Conservation (phyloP, 2,797 vertebrate species). For the Squalus acanthias region DNA sequence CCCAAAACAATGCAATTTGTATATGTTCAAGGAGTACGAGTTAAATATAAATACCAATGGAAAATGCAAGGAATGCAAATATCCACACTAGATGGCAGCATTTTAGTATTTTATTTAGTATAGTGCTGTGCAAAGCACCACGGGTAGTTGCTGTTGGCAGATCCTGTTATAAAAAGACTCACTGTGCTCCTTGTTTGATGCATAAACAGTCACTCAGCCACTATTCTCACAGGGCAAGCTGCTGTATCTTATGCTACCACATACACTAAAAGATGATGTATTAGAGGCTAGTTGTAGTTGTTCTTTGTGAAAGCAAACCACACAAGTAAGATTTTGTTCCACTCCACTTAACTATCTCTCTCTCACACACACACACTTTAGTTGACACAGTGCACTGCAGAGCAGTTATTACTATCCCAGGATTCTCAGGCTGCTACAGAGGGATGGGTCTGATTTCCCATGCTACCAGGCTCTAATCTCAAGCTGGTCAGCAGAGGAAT, state of each 20-base stretch:
- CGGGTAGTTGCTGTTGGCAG: too few species aligned
- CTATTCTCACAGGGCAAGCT: background rate
- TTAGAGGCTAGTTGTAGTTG: background rate
- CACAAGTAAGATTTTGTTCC: background rate
- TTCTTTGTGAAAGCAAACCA: background rate
- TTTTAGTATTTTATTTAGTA: background rate
- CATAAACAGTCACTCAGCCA: background rate
- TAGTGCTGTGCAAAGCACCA: background rate
- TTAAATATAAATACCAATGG: background rate
- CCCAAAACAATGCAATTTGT: background rate
- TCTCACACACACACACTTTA: too few species aligned
- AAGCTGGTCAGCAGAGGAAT: too few species aligned
- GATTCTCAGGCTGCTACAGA: too few species aligned
- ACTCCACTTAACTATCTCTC: too few species aligned
- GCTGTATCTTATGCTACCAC: background rate
- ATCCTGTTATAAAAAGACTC: background rate
- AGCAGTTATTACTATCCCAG: too few species aligned
- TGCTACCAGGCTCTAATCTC: too few species aligned
- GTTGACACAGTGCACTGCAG: too few species aligned
- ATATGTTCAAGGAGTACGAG: too few species aligned
- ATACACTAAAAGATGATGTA: background rate
- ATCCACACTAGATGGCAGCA: background rate
- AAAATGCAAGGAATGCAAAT: background rate
- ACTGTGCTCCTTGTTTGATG: background rate
- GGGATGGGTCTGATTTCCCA: too few species aligned